Evolutionary conservation across 2,113 vertebrate genomes (phyloP).

Genomic region (Holacanthus passer): DNA sequence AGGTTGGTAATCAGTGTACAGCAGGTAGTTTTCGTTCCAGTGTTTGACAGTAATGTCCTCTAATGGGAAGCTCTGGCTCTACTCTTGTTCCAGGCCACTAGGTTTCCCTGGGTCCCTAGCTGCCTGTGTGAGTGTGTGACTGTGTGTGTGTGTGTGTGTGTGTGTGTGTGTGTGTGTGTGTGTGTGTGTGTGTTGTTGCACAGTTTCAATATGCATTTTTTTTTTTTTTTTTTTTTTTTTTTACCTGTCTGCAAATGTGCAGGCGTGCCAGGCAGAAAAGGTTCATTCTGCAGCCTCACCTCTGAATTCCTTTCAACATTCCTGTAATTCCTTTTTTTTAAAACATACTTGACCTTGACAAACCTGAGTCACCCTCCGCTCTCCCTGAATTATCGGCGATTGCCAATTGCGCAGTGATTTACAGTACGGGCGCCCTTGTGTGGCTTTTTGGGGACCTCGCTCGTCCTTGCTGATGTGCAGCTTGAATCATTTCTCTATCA

Average conservation of each 20-base stretch:
- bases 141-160: constrained; percentile 1
- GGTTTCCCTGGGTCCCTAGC: constrained; percentile 48
- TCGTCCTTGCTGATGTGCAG: constrained; percentile 54
- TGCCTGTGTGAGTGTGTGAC: constrained; percentile 20
- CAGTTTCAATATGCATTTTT: neutral
- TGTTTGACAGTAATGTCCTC: constrained; percentile 82
- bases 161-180: neutral
- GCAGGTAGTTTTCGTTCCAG: constrained; percentile 77
- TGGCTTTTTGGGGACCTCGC: constrained; percentile 42
- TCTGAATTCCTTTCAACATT: constrained; percentile 22
- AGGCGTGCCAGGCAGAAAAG: constrained; percentile 9
- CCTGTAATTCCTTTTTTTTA: neutral
- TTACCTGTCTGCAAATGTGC: constrained; percentile 24
- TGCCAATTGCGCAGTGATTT: constrained; percentile 39
- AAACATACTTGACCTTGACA: constrained; percentile 46
- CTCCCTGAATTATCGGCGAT: constrained; percentile 42
- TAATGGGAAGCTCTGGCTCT: constrained; percentile 78
- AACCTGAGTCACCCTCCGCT: constrained; percentile 29
- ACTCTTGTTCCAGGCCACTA: constrained; percentile 75
- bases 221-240: too few species aligned
- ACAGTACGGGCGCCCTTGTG: constrained; percentile 3
- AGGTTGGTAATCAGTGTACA: constrained; percentile 78
- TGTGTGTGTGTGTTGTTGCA: constrained; percentile 1
- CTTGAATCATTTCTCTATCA: constrained; percentile 59
- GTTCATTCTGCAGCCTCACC: neutral